Evolutionary conservation across 2,113 vertebrate species (phyloP), one percentile per base, ranked within the genome.

Genomic region (Microcebus griseorufus): DNA sequence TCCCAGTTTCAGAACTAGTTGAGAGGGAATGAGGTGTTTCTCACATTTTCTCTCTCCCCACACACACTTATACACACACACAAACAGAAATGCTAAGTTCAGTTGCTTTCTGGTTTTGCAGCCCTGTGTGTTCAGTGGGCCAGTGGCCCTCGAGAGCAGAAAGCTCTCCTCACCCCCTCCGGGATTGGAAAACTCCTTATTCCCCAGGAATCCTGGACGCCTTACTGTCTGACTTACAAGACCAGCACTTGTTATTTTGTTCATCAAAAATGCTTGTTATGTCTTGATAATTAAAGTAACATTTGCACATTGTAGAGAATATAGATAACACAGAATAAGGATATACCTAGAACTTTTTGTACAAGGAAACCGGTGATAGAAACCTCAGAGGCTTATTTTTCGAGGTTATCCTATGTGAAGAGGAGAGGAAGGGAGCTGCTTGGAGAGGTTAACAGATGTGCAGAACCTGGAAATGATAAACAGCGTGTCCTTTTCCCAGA

Each of bases 1-100:
- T 84, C 34, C 80, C 87, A 65, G 23, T 95, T 95, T 75, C 23
- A 84, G 85, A 88, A 55, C 27, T 80, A 87, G 73, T 17, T 69
- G 14, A 93, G 65, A 93, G 9, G n/a, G 37, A 94, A 58, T 58
- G 32, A 82, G 9, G 4, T 48, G n/a, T 80, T 51, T 95, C 4
- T 88, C 0, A 64, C 55, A 22, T 22, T 88, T 16, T 55, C 48
- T 58, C 0, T 64, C 14, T 16, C 7, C 29, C 27, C 4, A 42
- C 17, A 73, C 1, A 37, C 42, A n/a, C 23, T 72, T 37, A 82
- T 3, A 22, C 67, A 18, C 51, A 34, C 20, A 10, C 37, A 37
- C 18, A 88, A 3, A 82, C 9, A 89, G 2, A 32, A n/a, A 10
- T 55, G 55, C 53, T 62, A 34, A 39, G 18, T 72, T 67, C 65